Conservation (phyloP, 2,797 vertebrate genomes). For the Pipistrellus pipistrellus region DNA sequence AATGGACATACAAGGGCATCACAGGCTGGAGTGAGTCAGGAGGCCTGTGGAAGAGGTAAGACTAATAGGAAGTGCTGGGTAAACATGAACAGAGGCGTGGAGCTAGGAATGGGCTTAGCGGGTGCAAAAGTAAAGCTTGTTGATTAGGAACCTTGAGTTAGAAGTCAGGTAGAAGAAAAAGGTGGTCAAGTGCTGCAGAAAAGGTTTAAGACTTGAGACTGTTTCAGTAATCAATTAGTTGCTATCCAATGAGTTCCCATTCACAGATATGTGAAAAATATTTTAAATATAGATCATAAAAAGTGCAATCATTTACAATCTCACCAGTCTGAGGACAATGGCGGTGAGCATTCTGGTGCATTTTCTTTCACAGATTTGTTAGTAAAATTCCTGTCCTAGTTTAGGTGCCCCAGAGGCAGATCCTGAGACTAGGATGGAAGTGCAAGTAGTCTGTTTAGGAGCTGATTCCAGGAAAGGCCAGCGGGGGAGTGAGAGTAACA, state of each 20-base stretch:
- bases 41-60: not conserved
- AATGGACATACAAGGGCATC: not conserved
- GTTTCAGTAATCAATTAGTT: not conserved
- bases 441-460: not conserved
- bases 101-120: not conserved
- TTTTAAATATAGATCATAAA: conserved; percentile 24
- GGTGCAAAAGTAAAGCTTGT: not conserved
- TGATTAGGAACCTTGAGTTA: not conserved
- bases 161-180: not conserved
- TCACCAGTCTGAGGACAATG: not conserved
- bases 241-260: not conserved
- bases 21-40: not conserved
- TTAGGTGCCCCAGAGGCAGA: conserved; percentile 4
- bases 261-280: not conserved
- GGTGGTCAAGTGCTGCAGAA: not conserved
- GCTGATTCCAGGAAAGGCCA: not conserved
- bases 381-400: not conserved
- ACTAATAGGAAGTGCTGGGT: not conserved
- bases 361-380: not conserved
- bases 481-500: not conserved
- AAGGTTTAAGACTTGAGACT: conserved; percentile 1
- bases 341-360: not conserved
- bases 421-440: not conserved
- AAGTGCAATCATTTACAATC: not conserved
- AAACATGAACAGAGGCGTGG: not conserved